Evolutionary conservation across 2,888 invertebrate species (phyloP).

Genomic region (Limnephilus rhombicus): DNA sequence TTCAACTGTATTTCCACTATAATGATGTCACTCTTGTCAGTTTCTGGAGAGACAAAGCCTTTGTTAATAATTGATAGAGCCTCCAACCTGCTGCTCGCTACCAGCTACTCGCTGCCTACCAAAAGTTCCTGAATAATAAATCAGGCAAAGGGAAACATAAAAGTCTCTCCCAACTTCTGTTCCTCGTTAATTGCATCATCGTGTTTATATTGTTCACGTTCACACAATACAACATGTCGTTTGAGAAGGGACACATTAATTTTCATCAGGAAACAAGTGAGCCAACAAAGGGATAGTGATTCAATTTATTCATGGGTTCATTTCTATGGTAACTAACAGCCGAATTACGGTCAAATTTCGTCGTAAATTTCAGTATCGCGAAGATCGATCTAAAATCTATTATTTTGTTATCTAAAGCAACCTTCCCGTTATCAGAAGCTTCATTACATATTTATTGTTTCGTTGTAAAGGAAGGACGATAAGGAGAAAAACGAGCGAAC

Average conservation of each 20-base stretch:
- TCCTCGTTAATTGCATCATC: neutral
- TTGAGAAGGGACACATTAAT: neutral
- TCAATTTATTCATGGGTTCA: neutral
- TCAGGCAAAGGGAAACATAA: neutral
- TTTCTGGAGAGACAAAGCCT: neutral
- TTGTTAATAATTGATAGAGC: conserved; percentile 2
- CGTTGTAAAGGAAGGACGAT: neutral
- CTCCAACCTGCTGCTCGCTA: conserved; percentile 5
- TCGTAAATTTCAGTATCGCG: neutral
- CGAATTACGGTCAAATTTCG: neutral
- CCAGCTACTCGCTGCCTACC: neutral
- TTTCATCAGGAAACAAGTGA: neutral
- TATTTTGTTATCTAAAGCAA: neutral
- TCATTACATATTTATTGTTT: neutral
- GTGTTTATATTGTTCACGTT: neutral
- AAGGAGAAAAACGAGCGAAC: too few species aligned
- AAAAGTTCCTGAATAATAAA: neutral
- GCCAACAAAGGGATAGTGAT: neutral
- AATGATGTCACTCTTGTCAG: conserved; percentile 6
- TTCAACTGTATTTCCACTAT: neutral
- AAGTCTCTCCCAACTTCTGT: neutral
- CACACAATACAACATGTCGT: neutral
- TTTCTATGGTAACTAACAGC: neutral
- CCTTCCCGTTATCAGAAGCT: neutral
- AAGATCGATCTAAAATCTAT: neutral